Conservation (phyloP, 2,113 vertebrate genomes). For the Ameiurus melas region DNA sequence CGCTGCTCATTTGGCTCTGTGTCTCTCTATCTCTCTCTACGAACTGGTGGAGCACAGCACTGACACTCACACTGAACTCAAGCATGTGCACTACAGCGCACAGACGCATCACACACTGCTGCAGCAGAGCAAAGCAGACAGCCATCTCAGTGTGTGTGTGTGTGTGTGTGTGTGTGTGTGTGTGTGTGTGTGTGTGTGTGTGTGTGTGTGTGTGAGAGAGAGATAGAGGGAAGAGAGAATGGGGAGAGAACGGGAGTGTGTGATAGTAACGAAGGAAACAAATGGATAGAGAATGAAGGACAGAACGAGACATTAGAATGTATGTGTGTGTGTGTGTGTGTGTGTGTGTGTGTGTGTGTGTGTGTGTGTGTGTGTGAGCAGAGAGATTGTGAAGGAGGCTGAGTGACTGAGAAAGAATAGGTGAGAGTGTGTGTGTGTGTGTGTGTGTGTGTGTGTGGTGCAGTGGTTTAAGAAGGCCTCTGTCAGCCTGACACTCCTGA, state of each 20-base stretch:
- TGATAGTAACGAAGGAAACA: slow-evolving; percentile 11
- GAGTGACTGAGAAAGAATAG: background rate
- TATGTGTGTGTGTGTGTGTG: slow-evolving; percentile 9
- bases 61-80: slow-evolving; percentile 36
- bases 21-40: background rate
- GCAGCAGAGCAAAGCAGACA: slow-evolving; percentile 58
- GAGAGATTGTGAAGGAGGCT: background rate
- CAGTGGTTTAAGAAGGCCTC: slow-evolving; percentile 12
- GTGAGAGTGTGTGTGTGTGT: slow-evolving; percentile 26
- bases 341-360: slow-evolving; percentile 7
- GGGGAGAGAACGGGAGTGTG: background rate
- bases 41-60: background rate
- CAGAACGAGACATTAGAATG: background rate
- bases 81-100: slow-evolving; percentile 20
- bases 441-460: slow-evolving; percentile 45
- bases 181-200: background rate
- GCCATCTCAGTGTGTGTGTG: background rate
- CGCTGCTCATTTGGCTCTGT: background rate
- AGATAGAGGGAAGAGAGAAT: background rate
- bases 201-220: background rate
- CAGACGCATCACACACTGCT: slow-evolving; percentile 19
- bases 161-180: background rate
- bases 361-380: background rate
- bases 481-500: slow-evolving; percentile 33
- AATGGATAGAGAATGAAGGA: background rate